phyloP scores from a whole-genome alignment of 2,113 vertebrate genomes.

The Tragelaphus strepsiceros region DNA sequence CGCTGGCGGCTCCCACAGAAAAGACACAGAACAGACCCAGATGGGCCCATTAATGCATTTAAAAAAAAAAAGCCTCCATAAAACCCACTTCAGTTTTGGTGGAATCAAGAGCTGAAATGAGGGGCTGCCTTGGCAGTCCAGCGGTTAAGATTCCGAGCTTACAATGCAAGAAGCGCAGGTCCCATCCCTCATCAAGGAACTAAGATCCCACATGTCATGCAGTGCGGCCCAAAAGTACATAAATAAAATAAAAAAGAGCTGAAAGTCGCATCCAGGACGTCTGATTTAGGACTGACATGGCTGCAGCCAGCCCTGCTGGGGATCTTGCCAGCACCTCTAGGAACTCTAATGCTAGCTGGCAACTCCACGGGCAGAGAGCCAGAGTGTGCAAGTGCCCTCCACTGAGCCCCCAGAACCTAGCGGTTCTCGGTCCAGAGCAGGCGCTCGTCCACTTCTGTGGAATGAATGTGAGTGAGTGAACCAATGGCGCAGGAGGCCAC shows the following conservation, averaged over 20 bases:
- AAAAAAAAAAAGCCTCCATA: not conserved
- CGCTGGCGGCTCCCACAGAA: not conserved
- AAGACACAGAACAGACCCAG: slow-evolving; percentile 10
- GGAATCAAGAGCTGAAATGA: not conserved
- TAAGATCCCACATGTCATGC: not conserved
- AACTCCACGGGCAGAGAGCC: not conserved
- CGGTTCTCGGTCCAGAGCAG: not conserved
- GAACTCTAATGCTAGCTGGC: not conserved
- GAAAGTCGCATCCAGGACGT: not conserved
- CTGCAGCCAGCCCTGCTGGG: not conserved
- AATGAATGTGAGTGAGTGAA: not conserved
- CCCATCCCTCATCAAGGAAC: not conserved
- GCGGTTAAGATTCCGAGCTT: not conserved
- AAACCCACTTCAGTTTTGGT: not conserved
- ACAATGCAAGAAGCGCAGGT: not conserved
- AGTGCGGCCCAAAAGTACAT: not conserved
- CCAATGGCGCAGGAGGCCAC: not conserved
- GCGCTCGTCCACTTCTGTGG: not conserved
- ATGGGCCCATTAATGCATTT: slow-evolving; percentile 26
- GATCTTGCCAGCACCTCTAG: not conserved
- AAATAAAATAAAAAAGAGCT: not conserved
- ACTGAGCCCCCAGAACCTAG: not conserved
- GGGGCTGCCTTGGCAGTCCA: not conserved
- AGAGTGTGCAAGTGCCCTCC: not conserved
- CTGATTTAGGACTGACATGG: not conserved